Base-by-base conservation (phyloP, 2,113 vertebrate genomes). In the Syngnathus typhle region DNA sequence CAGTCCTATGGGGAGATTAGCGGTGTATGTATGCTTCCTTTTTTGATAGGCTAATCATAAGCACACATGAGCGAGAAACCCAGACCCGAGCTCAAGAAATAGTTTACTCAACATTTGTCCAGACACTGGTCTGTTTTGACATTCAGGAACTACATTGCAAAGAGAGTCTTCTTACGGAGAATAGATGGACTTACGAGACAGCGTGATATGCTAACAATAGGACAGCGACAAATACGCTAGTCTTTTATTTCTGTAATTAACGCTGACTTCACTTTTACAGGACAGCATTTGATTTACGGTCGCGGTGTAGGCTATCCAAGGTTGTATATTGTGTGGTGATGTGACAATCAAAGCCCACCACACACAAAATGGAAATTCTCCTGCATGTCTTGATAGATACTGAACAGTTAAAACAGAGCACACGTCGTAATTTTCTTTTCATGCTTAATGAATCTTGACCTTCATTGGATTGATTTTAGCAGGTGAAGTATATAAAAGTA, bases 1-100 rank as follows among this genome's bases (percentile, higher is more conserved):
- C 54, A 46, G 69, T 84, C 85, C 80, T 84, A 55, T 79, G 87
- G 83, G 82, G 82, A 85, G 74, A 80, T 83, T 79, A 38, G 23
- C 75, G 72, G 78, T 85, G 69, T 82, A 67, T 77, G 67, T 75
- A 67, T 77, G 67, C 76, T 84, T 83, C 78, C 69, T 83, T 71
- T 81, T 65, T 71, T 80, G 73, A 79, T 69, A 74, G 78, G 79
- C 71, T 66, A 80, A 86, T 74, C 74, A 60, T 68, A 67, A 75
- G 64, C 72, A 73, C 68, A 71, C 21, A 73, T 68, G 3, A 10
- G 59, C 36, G 27, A 58, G 13, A 58, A 58, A 58, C 13, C 16
- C 27, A 36, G 55, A 58, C 27, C 6, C 2, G 36, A 58, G 55
- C 5, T 36, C 13, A 58, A 36, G 2, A 36, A 58, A 58, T 16